Percentiles rank a stretch among this genome's conserved stretches.
These are phyloP conservation scores for Pipistrellus pygmaeus DNA, from an alignment of 2,797 vertebrate species.

Conservation along the genomic window DNA sequence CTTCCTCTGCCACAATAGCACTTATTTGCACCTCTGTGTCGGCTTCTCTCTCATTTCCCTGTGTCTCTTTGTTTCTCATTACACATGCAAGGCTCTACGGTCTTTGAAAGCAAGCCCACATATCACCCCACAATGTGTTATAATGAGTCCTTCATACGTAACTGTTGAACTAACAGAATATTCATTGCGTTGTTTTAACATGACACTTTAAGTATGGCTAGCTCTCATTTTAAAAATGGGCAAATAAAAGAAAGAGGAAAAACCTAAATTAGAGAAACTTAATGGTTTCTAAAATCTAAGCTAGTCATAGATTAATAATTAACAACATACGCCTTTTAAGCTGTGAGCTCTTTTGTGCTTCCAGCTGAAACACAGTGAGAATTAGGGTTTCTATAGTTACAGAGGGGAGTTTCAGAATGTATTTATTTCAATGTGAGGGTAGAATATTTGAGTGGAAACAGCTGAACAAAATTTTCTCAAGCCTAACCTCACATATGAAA, in stretches of 20 bases:
- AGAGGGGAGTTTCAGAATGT: constrained; percentile 85
- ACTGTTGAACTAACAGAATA: constrained; percentile 3
- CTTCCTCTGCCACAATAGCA: not conserved
- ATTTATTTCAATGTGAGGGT: constrained; percentile 78
- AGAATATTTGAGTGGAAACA: constrained; percentile 83
- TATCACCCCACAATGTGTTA: not conserved
- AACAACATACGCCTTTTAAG: constrained; percentile 78
- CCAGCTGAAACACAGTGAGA: constrained; percentile 74
- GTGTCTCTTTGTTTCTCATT: not conserved
- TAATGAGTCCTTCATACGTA: not conserved
- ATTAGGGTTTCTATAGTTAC: constrained; percentile 88
- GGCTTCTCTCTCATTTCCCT: not conserved
- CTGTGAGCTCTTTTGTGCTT: constrained; percentile 78
- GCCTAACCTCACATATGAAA: constrained; percentile 82
- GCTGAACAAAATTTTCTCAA: constrained; percentile 78
- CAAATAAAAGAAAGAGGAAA: constrained; percentile 7
- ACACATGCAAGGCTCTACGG: not conserved
- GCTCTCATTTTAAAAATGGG: constrained; percentile 4
- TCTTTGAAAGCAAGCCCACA: not conserved
- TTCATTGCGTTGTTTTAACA: constrained; percentile 4
- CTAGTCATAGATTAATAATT: constrained; percentile 83
- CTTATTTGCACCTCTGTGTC: not conserved
- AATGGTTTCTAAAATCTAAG: constrained; percentile 60
- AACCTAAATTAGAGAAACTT: constrained; percentile 33
- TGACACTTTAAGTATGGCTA: constrained; percentile 26